Base-by-base conservation (phyloP, 2,113 vertebrate genomes). In the Toxotes chatareus region DNA sequence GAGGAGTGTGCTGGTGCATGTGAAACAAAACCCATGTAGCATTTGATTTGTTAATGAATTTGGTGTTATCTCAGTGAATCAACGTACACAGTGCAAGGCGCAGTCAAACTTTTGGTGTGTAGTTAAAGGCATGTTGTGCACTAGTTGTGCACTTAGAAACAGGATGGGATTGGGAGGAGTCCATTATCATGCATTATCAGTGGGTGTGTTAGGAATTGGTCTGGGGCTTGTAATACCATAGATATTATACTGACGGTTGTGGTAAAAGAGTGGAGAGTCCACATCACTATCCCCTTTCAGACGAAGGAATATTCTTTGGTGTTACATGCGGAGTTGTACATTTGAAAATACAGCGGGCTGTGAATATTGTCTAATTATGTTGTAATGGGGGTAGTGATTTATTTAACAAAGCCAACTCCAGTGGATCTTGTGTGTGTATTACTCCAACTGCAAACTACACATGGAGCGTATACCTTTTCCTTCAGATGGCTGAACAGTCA, bases 281-380 rank as follows among this genome's bases (percentile, higher is more conserved):
- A 32, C 47, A 69, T 47, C 38, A 75, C 17, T 23, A 27, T 44
- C 60, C 68, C 60, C 68, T 49, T 4, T 10, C 16, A 73, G n/a
- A 23, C 13, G 13, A 51, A 19, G 63, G 13, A n/a, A n/a, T 11
- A 14, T 46, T 73, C n/a, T 55, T 79, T 9, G 27, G 4, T 55
- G 56, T 36, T 11, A 49, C 10, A 23, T 7, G 42, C 16, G 42
- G 47, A 49, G 13, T 31, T 62, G 32, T 21, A 40, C 1, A 0
- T 23, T 27, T 49, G 7, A 46, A 67, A 49, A 42, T 16, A 56
- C 23, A 68, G 2, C 17, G 19, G 55, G 3, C 7, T 11, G 5
- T 40, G 31, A 57, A 57, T 16, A 11, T 2, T 40, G 31, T 31
- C 10, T 59, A 40, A 16, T 21, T n/a, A 3, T 27, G 46, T 38